Evolutionary conservation across 2,113 vertebrate species (phyloP).

Genomic region (Coptodon rendalli): DNA sequence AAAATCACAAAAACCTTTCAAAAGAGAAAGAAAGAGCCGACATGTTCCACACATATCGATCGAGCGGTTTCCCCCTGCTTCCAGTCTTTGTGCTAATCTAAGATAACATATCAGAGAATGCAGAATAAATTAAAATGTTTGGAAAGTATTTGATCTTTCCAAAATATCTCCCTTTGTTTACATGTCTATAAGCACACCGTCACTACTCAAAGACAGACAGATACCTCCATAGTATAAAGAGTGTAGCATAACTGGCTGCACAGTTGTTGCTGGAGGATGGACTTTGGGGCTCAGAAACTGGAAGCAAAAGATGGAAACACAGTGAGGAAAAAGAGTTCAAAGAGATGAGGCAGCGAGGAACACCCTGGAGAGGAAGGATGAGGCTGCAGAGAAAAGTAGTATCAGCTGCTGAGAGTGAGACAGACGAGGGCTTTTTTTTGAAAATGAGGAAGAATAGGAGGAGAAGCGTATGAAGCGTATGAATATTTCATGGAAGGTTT

Average conservation of each 20-base stretch:
- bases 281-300: background rate
- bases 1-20: background rate
- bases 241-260: background rate
- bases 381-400: background rate
- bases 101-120: background rate
- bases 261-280: background rate
- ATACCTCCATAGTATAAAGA: background rate
- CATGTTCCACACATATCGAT: background rate
- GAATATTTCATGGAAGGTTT: slow-evolving; percentile 56
- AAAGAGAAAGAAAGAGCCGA: background rate
- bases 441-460: background rate
- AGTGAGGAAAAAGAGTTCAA: background rate
- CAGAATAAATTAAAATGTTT: background rate
- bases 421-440: background rate
- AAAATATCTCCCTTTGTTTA: background rate
- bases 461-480: slow-evolving; percentile 31
- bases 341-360: background rate
- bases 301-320: background rate
- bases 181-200: background rate
- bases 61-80: background rate
- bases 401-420: background rate
- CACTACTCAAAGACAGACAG: background rate
- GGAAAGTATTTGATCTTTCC: background rate
- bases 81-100: background rate
- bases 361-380: background rate